phyloP scores from a whole-genome alignment of 2,888 invertebrate genomes.

The Apodemia mormo region DNA sequence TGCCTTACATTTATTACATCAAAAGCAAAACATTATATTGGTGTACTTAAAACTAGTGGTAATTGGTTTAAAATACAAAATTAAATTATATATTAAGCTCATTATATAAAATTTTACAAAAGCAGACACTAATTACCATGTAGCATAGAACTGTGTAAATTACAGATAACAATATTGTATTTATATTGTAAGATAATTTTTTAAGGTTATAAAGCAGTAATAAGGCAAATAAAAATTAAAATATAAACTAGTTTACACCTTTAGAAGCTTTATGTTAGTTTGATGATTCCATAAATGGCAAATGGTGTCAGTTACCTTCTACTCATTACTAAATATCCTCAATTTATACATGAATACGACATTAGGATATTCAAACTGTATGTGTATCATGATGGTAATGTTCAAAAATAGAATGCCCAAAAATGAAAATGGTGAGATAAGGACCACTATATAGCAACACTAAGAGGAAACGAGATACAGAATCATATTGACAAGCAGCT shows the following conservation, averaged over 20 bases:
- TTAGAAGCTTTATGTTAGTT: conserved; percentile 21
- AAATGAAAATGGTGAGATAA: conserved; percentile 67
- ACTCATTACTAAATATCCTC: conserved; percentile 50
- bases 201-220: conserved; percentile 4
- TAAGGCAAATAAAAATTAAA: neutral
- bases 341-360: conserved; percentile 63
- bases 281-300: conserved; percentile 22
- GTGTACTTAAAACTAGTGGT: no score
- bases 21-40: no score
- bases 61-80: no score
- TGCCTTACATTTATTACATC: no score
- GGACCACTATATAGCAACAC: conserved; percentile 54
- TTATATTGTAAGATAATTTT: no score
- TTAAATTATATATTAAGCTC: no score
- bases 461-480: conserved; percentile 58
- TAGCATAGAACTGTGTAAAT: no score
- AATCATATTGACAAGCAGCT: conserved; percentile 76
- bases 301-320: conserved; percentile 52
- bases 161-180: no score
- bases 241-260: conserved; percentile 15
- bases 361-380: conserved; percentile 72
- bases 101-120: no score
- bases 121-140: no score
- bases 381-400: conserved; percentile 71
- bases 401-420: conserved; percentile 81